Evolutionary conservation across 1,140 invertebrate genomes (phyloP), one percentile per base, ranked within the genome.

Genomic region (Colletes latitarsis): DNA sequence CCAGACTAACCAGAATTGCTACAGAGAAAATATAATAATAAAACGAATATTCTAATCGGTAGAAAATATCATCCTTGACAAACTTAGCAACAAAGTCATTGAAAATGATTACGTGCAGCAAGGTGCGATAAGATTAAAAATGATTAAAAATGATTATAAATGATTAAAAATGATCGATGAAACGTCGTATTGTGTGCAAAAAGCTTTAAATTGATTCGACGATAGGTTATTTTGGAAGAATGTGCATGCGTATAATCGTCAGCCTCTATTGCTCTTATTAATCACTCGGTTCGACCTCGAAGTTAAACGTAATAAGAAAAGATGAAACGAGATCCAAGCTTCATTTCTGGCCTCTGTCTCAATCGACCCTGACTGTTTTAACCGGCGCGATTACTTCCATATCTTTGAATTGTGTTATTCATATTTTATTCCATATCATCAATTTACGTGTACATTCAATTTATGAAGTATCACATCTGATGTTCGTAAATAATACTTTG

Each of bases 241-340:
- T 30, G 19, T 49, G 17, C 21, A 17, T 52, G 15, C 17, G 39
- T 52, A 5, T 69, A 46, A 68, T 81, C 19, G 17, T 21, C 6
- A 41, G 55, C 12, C 9, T 53, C 21, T 73, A 55, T 12, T 55
- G 43, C 15, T 49, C 68, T 21, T 21, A 17, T 12, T 81, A 62
- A 75, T 81, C 64, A 5, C 64, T 30, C 10, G n/a, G 17, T 43
- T 64, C 52, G 79, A 76, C 73, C 66, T 76, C 66, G 4, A 68
- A 76, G 14, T 49, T 19, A 17, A 49, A 8, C 3, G 17, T 19
- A 19, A 69, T 63, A 76, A 77, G 49, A 41, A 57, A 57, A 64
- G 71, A 77, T 55, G 67, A 41, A 72, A 55, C 17, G 10, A 70
- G 49, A 63, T 81, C 72, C 8, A 41, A 5, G 49, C 66, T 30